phyloP scores from a whole-genome alignment of 2,797 vertebrate species.

The Pteropus rufus region DNA sequence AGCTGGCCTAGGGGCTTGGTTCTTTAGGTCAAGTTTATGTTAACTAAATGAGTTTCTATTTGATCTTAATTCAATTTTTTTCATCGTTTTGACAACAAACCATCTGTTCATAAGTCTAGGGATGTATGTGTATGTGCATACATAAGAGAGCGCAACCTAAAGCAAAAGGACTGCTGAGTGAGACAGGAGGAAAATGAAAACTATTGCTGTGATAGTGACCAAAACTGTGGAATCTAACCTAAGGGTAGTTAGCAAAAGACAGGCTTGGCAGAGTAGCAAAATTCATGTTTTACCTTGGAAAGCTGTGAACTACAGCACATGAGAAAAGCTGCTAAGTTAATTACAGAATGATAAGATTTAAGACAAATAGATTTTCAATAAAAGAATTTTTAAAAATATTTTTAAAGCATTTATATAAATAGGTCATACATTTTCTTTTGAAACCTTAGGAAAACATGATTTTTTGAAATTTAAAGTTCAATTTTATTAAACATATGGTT shows the following conservation, averaged over 20 bases:
- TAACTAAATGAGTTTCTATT: not conserved
- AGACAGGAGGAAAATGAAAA: not conserved
- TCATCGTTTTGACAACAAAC: not conserved
- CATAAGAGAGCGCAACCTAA: not conserved
- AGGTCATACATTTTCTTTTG: constrained; percentile 76
- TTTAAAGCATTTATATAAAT: constrained; percentile 77
- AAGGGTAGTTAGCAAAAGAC: not conserved
- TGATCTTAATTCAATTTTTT: constrained; percentile 2
- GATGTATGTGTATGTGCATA: not conserved
- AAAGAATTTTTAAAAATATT: constrained; percentile 61
- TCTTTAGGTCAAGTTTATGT: not conserved
- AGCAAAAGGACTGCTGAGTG: not conserved
- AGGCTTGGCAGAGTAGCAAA: not conserved
- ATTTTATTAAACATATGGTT: constrained; percentile 82
- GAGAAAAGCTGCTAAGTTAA: constrained; percentile 25
- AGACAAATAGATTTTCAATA: constrained; percentile 60
- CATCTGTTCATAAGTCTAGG: not conserved
- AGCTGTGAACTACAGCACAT: not conserved
- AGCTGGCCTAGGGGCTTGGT: not conserved
- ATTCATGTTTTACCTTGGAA: not conserved
- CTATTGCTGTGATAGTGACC: not conserved
- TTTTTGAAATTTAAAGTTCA: constrained; percentile 74
- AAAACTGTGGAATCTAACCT: not conserved
- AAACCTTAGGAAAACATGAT: constrained; percentile 76
- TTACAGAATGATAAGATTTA: constrained; percentile 40